Evolutionary conservation across 2,888 invertebrate species (phyloP), one percentile per base, ranked within the genome.

Genomic region (Schizaphis graminum): DNA sequence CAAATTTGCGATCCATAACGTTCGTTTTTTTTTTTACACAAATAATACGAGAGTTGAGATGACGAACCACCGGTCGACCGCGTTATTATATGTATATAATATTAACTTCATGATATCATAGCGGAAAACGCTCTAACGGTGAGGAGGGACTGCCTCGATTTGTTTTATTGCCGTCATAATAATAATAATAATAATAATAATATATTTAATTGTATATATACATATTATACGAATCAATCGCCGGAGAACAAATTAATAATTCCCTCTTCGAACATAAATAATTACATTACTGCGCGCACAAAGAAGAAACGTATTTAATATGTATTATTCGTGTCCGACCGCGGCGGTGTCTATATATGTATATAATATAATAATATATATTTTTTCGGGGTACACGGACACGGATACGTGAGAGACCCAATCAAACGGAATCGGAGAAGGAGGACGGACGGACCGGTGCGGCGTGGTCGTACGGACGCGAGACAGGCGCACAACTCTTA

Each of bases 201-300:
- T 44, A 89, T 41, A 77, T 77, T 77, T 77, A 77, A 77, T 77
- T 77, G 77, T 77, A 21, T 35, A 28, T 61, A 21, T 35, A 35
- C 35, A 35, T 61, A 44, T 3, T 57, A 57, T 53, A 91, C 21
- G 67, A 91, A 91, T 77, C 90, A 26, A 77, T 91, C 49, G 49
- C 84, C 84, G 10, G 91, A 5, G 67, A 56, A 91, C 91, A 91
- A 85, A 91, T 91, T 91, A 91, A 85, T 91, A 44, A 56, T 91
- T 91, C 56, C 91, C 91, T 53, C 56, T 21, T 85, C 57, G 57
- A 61, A 49, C 26, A 61, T n/a, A 44, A 41, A 35, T 90, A 49
- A 86, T 47, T 67, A 67, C n/a, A 57, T 41, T 57, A 57, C 26
- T 21, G 35, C 89, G 56, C 28, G 53, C 41, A 91, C 21, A 91